A percentile compares a stretch with the other conserved stretches of the same genome.
These are phyloP conservation scores for Atractosteus spatula DNA, from an alignment of 2,113 vertebrate species.

Conservation along the genomic window DNA sequence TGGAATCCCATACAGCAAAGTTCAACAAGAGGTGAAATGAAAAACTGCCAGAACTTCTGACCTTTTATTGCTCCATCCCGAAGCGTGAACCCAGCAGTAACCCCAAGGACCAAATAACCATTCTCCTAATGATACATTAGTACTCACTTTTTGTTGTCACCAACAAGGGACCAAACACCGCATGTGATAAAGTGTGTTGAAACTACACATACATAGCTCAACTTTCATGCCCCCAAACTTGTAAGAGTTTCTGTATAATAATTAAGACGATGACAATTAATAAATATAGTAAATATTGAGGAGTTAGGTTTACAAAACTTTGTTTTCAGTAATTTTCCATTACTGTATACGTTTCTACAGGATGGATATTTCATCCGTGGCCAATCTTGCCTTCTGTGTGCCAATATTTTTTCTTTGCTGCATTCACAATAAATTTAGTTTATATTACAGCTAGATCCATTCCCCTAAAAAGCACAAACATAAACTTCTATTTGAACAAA, in stretches of 20 bases:
- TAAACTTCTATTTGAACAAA: conserved; percentile 50
- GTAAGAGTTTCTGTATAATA: no score
- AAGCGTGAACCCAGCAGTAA: conserved; percentile 6
- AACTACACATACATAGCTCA: not conserved
- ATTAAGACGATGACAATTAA: no score
- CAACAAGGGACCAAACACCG: not conserved
- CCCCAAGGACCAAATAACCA: conserved; percentile 4
- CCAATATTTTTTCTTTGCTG: no score
- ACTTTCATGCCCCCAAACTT: no score
- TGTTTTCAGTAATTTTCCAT: no score
- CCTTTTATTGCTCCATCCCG: not conserved
- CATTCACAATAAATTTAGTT: no score
- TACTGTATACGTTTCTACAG: no score
- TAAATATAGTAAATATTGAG: no score
- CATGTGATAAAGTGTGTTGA: not conserved
- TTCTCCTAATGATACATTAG: not conserved
- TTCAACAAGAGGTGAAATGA: conserved; percentile 13
- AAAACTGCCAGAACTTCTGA: conserved; percentile 33
- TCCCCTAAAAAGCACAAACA: conserved; percentile 44
- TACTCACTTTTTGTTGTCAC: conserved; percentile 11
- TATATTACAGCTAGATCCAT: not conserved
- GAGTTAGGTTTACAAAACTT: no score
- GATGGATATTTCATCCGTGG: no score
- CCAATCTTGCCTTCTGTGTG: no score
- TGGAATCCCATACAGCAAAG: conserved; percentile 40